phyloP scores from a whole-genome alignment of 2,113 vertebrate genomes.

The Morone saxatilis region DNA sequence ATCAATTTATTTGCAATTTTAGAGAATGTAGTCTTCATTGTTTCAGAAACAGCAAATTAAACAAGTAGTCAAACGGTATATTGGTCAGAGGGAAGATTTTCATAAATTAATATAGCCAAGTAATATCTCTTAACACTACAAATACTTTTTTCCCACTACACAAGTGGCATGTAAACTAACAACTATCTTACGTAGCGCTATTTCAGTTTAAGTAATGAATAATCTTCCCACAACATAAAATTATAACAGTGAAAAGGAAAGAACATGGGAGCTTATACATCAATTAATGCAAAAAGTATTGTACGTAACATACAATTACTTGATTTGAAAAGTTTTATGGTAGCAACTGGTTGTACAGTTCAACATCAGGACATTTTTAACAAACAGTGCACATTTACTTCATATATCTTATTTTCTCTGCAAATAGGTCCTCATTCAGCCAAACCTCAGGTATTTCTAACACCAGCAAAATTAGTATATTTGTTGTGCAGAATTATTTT shows the following conservation, averaged over 20 bases:
- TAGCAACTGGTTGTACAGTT: background rate
- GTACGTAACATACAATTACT: conserved; percentile 11
- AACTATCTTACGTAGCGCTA: conserved; percentile 14
- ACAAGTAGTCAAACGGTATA: conserved; percentile 28
- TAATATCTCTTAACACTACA: conserved; percentile 16
- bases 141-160: conserved; percentile 5
- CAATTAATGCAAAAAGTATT: conserved; percentile 24
- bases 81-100: conserved; percentile 4
- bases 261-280: conserved; percentile 16
- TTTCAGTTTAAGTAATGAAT: conserved; percentile 23
- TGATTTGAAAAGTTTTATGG: conserved; percentile 10
- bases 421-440: background rate
- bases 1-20: conserved; percentile 51
- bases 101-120: conserved; percentile 34
- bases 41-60: conserved; percentile 44
- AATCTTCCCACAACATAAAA: conserved; percentile 38
- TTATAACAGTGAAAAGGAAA: conserved; percentile 39
- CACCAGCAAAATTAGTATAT: conserved; percentile 7
- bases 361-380: background rate
- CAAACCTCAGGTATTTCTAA: background rate
- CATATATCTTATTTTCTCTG: background rate
- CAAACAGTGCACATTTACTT: background rate
- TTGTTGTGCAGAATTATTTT: conserved; percentile 3
- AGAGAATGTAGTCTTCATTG: background rate
- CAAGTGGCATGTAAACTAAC: conserved; percentile 15